A percentile compares a stretch with the other conserved stretches of the same genome.
phyloP scores from a whole-genome alignment of 1,140 invertebrate genomes.

The Magallana ariakensis region DNA sequence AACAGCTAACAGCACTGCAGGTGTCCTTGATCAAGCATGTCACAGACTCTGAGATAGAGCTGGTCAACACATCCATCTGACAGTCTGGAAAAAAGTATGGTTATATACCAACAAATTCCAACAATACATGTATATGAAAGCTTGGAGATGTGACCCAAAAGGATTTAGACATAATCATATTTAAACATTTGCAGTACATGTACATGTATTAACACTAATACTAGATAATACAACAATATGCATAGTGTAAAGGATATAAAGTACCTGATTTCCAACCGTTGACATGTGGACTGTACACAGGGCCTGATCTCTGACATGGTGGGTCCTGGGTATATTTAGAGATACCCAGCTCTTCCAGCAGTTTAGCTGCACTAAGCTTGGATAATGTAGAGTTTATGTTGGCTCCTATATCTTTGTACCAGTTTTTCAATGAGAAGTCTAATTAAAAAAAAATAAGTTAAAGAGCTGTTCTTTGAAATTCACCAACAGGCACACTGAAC shows the following conservation, averaged over 20 bases:
- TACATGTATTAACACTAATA: too few species aligned
- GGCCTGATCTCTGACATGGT: conserved; percentile 18
- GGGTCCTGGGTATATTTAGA: background rate
- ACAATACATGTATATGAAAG: too few species aligned
- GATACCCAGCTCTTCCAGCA: background rate
- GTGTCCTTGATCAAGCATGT: conserved; percentile 53
- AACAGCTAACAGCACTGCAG: conserved; percentile 59
- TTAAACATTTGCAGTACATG: too few species aligned
- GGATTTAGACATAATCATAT: too few species aligned
- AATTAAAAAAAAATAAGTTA: too few species aligned
- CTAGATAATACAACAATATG: too few species aligned
- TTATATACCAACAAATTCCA: too few species aligned
- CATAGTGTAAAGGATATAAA: too few species aligned
- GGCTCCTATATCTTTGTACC: conserved; percentile 7
- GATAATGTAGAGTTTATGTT: background rate
- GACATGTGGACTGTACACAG: background rate
- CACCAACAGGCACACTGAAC: too few species aligned
- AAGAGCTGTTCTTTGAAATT: too few species aligned
- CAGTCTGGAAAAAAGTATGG: conserved; percentile 33
- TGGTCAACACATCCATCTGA: conserved; percentile 38
- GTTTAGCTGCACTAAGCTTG: background rate
- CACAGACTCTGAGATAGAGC: conserved; percentile 43
- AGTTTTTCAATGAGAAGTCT: conserved; percentile 43
- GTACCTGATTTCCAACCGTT: conserved; percentile 20
- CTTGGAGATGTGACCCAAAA: too few species aligned